Percentiles rank a stretch among this genome's conserved stretches.
These are phyloP conservation scores for Sipha maydis DNA, from an alignment of 2,888 invertebrate species.

Conservation along the genomic window DNA sequence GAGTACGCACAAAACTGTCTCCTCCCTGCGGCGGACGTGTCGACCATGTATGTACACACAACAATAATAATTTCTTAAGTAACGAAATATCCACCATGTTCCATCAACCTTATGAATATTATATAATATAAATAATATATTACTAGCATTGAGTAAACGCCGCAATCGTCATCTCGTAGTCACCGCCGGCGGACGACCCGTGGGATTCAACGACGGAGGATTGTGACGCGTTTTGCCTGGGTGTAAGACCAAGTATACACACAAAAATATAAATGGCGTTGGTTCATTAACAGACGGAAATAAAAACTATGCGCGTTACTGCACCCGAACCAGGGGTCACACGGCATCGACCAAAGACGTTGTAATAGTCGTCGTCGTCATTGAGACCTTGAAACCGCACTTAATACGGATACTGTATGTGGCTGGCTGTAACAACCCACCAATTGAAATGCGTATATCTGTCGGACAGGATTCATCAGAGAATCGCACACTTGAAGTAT, in stretches of 20 bases:
- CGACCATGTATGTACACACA: neutral
- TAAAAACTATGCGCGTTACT: conserved; percentile 6
- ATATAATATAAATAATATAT: neutral
- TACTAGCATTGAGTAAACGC: neutral
- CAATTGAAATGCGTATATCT: neutral
- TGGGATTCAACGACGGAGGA: conserved; percentile 17
- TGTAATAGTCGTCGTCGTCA: neutral
- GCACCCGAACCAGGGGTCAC: conserved; percentile 16
- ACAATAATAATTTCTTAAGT: neutral
- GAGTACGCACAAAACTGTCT: neutral
- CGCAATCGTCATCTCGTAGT: neutral
- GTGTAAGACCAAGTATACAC: neutral
- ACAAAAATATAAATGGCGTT: neutral
- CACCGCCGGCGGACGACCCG: neutral
- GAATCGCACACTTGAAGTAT: neutral
- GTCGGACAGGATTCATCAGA: neutral
- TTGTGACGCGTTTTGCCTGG: neutral
- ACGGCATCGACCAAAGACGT: neutral
- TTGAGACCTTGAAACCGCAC: neutral
- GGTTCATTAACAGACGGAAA: conserved; percentile 16
- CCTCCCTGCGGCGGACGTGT: neutral
- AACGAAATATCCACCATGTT: neutral
- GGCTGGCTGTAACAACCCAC: too few relatives aligned
- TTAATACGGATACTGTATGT: neutral
- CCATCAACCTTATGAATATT: neutral